Conservation (phyloP, 2,888 invertebrate genomes). For the Meteorus cinctellus region DNA sequence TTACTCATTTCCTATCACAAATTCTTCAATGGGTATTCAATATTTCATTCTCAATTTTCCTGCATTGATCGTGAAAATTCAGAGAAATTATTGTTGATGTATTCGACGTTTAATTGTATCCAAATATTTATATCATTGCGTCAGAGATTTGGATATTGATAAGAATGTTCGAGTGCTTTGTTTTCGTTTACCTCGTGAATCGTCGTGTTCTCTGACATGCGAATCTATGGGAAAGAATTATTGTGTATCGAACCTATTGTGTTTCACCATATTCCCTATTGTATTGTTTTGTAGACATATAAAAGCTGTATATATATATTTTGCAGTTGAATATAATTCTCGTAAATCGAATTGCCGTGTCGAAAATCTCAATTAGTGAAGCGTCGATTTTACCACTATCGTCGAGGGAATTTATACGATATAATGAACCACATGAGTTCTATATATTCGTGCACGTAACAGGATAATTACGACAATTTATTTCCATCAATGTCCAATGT, state of each 20-base stretch:
- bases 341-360: conserved; percentile 13
- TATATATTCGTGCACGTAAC: neutral
- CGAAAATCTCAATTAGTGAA: conserved; percentile 31
- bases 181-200: neutral
- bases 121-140: neutral
- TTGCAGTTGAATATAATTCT: neutral
- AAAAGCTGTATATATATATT: conserved; percentile 1
- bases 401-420: conserved; percentile 19
- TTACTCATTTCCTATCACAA: conserved; percentile 1
- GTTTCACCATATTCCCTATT: neutral
- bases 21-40: neutral
- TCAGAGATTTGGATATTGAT: neutral
- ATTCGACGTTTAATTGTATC: too few species aligned
- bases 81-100: neutral
- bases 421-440: conserved; percentile 38
- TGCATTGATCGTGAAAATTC: neutral
- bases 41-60: neutral
- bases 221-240: neutral
- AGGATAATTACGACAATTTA: conserved; percentile 41
- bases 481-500: conserved; percentile 35
- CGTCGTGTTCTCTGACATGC: neutral
- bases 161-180: too few species aligned
- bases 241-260: neutral
- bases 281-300: neutral
- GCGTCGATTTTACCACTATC: conserved; percentile 22